These are phyloP conservation scores for Hypotaenidia okinawae DNA, from an alignment of 2,797 vertebrate species.

Conservation along the genomic window DNA sequence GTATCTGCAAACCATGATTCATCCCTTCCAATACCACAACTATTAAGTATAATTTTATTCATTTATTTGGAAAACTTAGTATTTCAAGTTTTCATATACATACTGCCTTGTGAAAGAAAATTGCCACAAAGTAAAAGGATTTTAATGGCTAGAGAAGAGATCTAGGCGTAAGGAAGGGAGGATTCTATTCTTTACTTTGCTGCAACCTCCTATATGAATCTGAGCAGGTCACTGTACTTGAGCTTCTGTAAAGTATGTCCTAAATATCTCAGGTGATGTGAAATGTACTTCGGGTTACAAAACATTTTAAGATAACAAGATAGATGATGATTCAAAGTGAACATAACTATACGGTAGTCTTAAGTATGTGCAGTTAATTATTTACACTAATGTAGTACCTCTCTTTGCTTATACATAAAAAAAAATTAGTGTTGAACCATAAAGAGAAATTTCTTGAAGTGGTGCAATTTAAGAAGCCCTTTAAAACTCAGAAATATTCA, in stretches of 20 bases:
- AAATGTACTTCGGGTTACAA: background rate
- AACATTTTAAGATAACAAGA: background rate
- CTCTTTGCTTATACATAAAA: background rate
- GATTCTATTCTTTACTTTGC: background rate
- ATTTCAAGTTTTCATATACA: background rate
- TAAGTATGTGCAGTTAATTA: background rate
- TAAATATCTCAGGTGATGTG: background rate
- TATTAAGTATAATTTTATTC: background rate
- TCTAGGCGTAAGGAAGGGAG: background rate
- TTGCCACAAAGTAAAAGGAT: background rate
- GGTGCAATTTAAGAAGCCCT: background rate
- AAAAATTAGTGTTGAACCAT: background rate
- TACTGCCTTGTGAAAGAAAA: background rate
- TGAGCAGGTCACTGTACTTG: background rate
- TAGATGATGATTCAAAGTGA: background rate
- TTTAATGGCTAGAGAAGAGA: background rate
- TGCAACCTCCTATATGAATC: background rate
- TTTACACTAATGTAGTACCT: background rate
- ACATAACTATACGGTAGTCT: background rate
- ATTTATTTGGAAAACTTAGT: background rate
- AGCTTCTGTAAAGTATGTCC: background rate
- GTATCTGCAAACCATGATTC: background rate
- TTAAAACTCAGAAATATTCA: background rate
- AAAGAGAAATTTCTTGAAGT: background rate
- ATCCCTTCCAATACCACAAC: background rate